phyloP scores from a whole-genome alignment of 1,140 invertebrate species.

The Cephus cinctus region DNA sequence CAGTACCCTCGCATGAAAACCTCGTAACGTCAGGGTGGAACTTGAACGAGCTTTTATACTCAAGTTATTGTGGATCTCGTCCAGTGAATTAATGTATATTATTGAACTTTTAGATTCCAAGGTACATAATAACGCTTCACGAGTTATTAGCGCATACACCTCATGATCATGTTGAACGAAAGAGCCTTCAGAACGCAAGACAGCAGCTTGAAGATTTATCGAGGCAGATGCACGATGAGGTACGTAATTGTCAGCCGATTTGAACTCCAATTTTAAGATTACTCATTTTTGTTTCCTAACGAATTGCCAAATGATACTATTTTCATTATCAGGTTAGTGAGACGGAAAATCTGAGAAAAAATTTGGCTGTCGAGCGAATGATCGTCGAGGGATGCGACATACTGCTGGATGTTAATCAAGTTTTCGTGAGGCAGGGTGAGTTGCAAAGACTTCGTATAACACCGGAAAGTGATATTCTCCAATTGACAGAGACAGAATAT shows the following conservation, averaged over 20 bases:
- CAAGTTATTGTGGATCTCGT: no score
- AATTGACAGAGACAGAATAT: neutral
- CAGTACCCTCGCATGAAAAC: no score
- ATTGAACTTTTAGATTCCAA: conserved; percentile 79
- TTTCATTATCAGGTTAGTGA: conserved; percentile 74
- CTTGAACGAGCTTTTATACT: no score
- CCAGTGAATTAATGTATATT: no score
- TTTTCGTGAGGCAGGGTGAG: conserved; percentile 81
- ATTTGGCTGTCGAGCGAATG: conserved; percentile 91
- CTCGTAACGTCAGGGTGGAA: no score
- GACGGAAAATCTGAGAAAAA: conserved; percentile 92
- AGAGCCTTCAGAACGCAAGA: conserved; percentile 84
- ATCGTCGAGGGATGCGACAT: conserved; percentile 95
- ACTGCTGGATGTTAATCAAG: conserved; percentile 90
- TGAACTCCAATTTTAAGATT: neutral
- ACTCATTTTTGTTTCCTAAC: neutral
- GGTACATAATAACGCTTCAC: conserved; percentile 90
- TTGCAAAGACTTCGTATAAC: neutral
- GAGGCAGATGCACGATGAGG: conserved; percentile 82
- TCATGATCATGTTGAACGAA: conserved; percentile 91
- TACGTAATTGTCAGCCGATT: conserved; percentile 34
- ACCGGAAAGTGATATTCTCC: neutral
- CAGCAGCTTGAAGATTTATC: conserved; percentile 89
- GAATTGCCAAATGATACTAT: neutral
- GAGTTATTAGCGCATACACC: conserved; percentile 90